Evolutionary conservation across 2,797 vertebrate genomes (phyloP).

Genomic region (Muraenolepis orangiensis): DNA sequence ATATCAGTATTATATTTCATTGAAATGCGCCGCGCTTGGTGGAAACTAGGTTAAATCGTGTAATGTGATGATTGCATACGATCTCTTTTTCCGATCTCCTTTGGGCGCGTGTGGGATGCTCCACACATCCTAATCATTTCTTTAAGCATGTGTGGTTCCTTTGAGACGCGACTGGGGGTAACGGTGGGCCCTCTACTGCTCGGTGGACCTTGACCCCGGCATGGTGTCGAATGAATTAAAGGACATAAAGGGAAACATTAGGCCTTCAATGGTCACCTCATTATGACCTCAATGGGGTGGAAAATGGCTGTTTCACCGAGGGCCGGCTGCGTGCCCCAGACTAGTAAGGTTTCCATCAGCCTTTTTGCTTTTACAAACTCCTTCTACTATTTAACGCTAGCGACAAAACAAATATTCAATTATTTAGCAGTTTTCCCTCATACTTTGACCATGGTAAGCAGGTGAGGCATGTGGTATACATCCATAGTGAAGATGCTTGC

Average conservation of each 20-base stretch:
- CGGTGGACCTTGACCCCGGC: slow-evolving; percentile 34
- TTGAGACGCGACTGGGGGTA: neutral
- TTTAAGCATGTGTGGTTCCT: neutral
- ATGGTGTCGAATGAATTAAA: slow-evolving; percentile 38
- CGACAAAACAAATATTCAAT: neutral
- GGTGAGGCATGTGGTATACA: neutral
- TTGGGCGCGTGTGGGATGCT: neutral
- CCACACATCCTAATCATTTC: neutral
- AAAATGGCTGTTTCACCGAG: slow-evolving; percentile 43
- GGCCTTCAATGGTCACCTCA: slow-evolving; percentile 47
- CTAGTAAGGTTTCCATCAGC: neutral
- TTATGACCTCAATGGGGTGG: slow-evolving; percentile 67
- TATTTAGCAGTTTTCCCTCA: neutral
- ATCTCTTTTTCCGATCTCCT: neutral
- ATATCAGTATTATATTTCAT: neutral
- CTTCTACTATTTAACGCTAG: neutral
- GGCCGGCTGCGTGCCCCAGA: slow-evolving; percentile 22
- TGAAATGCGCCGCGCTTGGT: neutral
- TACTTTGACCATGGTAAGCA: neutral
- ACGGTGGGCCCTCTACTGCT: slow-evolving; percentile 34
- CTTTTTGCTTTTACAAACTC: neutral
- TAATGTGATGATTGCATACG: neutral
- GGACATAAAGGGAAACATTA: slow-evolving; percentile 49
- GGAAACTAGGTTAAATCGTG: neutral
- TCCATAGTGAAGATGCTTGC: neutral